phyloP scores from a whole-genome alignment of 1,140 invertebrate genomes.

The Belonocnema kinseyi region DNA sequence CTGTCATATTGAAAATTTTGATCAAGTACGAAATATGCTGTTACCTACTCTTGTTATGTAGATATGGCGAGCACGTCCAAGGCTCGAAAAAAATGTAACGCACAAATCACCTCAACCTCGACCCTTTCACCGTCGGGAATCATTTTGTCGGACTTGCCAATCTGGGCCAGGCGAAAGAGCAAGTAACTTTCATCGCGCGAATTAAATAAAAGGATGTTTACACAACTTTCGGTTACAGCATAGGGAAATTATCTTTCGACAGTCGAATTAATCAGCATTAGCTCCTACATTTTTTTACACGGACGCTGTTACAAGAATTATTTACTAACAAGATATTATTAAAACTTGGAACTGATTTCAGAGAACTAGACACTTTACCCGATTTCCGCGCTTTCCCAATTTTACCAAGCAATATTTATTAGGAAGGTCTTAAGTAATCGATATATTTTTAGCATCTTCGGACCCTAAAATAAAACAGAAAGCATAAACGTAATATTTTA shows the following conservation, averaged over 20 bases:
- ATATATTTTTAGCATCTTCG: too few species aligned
- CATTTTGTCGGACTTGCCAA: constrained; percentile 35
- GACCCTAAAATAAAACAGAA: too few species aligned
- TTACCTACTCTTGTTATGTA: not conserved
- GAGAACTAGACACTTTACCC: too few species aligned
- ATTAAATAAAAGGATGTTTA: constrained; percentile 27
- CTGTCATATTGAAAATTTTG: constrained; percentile 18
- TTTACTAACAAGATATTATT: too few species aligned
- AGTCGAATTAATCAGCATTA: not conserved
- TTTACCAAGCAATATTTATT: too few species aligned
- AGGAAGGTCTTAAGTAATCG: too few species aligned
- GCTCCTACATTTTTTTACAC: not conserved
- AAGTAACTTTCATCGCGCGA: constrained; percentile 25
- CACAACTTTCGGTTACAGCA: constrained; percentile 22
- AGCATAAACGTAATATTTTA: too few species aligned
- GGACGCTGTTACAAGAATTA: too few species aligned
- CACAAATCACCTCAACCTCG: constrained; percentile 29
- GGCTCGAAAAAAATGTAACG: constrained; percentile 30
- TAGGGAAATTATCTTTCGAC: not conserved
- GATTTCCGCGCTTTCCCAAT: too few species aligned
- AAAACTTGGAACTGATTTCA: too few species aligned
- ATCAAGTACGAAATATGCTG: constrained; percentile 1
- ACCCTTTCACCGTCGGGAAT: constrained; percentile 42
- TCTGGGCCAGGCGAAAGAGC: constrained; percentile 44
- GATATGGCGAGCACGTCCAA: not conserved